Percentiles rank a stretch among this genome's conserved stretches.
These are phyloP conservation scores for Luffia ferchaultella DNA, from an alignment of 2,888 invertebrate genomes.

Conservation along the genomic window DNA sequence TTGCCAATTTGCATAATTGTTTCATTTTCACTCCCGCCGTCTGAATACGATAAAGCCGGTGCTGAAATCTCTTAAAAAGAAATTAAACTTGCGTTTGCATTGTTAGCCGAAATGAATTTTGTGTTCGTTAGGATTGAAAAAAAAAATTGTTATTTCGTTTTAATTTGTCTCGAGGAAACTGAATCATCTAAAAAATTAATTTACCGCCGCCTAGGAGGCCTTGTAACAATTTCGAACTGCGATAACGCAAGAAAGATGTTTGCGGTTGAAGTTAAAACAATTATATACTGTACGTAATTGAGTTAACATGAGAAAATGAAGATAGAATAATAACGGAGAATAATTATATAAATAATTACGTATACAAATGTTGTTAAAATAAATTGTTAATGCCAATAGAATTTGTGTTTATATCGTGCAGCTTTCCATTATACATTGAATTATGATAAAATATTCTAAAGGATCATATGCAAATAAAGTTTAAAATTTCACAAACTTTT, in stretches of 20 bases:
- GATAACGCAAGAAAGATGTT: neutral
- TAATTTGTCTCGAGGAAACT: neutral
- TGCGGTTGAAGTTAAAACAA: neutral
- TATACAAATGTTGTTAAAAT: too few relatives aligned
- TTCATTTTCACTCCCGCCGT: conserved; percentile 49
- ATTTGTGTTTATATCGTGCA: too few relatives aligned
- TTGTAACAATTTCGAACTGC: neutral
- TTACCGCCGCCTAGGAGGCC: neutral
- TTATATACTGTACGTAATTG: neutral
- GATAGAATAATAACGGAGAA: too few relatives aligned
- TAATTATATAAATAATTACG: too few relatives aligned
- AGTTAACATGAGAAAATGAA: too few relatives aligned
- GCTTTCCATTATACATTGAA: too few relatives aligned
- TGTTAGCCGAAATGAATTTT: conserved; percentile 7
- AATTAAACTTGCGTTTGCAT: conserved; percentile 39
- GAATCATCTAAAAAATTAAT: neutral
- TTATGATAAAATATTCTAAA: too few relatives aligned
- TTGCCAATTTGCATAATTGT: conserved; percentile 59
- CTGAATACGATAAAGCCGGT: conserved; percentile 42
- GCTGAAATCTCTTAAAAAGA: conserved; percentile 40
- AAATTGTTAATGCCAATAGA: too few relatives aligned
- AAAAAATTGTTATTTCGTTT: neutral
- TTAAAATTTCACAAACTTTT: too few relatives aligned
- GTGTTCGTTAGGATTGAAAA: neutral
- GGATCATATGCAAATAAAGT: too few relatives aligned